Conservation (phyloP, 2,113 vertebrate species). For the Brachionichthys hirsutus region DNA sequence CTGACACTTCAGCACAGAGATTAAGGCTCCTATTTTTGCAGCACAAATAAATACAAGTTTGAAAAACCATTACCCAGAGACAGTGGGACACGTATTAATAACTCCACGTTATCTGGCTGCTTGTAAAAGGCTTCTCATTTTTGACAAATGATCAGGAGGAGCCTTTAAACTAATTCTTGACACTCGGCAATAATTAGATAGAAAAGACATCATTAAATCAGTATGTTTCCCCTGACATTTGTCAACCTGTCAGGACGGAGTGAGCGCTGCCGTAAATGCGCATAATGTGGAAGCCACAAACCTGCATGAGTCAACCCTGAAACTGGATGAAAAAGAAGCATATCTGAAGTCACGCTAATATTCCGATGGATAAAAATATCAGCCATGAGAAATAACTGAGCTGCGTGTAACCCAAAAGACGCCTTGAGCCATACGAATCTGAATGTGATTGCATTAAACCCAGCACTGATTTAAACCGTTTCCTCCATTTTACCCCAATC, state of each 20-base stretch:
- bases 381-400: constrained; percentile 28
- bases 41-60: constrained; percentile 28
- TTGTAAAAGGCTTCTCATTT: constrained; percentile 30
- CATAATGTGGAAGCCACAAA: constrained; percentile 42
- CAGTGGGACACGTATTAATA: constrained; percentile 35
- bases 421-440: constrained; percentile 33
- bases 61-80: constrained; percentile 36
- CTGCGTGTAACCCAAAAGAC: constrained; percentile 10
- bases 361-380: constrained; percentile 16
- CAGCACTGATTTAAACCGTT: constrained; percentile 35
- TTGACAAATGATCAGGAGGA: constrained; percentile 55
- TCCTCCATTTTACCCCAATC: constrained; percentile 39
- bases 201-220: constrained; percentile 72
- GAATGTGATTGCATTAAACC: constrained; percentile 54
- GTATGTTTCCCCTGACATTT: constrained; percentile 60
- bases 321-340: constrained; percentile 23
- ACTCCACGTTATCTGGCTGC: constrained; percentile 33
- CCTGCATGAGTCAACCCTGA: constrained; percentile 27
- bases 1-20: constrained; percentile 15
- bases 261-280: constrained; percentile 31
- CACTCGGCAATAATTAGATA: constrained; percentile 68
- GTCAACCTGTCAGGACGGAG: constrained; percentile 72
- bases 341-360: not conserved
- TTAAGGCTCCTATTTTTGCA: constrained; percentile 27
- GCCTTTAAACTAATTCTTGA: constrained; percentile 59